phyloP scores from a whole-genome alignment of 2,797 vertebrate genomes.

The Acanthurus tractus region DNA sequence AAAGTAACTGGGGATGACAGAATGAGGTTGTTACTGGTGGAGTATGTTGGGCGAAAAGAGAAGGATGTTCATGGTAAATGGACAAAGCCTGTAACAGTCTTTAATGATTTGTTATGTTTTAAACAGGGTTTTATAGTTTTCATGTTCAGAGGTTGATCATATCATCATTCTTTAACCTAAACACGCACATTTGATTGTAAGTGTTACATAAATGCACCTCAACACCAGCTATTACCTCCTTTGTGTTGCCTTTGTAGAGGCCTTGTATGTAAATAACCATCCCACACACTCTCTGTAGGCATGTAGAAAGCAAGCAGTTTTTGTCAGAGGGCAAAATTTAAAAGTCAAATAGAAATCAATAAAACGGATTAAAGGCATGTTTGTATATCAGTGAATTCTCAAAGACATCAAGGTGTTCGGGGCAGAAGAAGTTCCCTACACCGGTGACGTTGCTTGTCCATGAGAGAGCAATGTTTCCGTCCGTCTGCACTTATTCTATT shows the following conservation, averaged over 20 bases:
- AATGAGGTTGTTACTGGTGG: slow-evolving; percentile 35
- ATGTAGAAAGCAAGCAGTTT: slow-evolving; percentile 56
- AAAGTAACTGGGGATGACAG: slow-evolving; percentile 49
- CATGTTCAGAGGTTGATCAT: slow-evolving; percentile 8
- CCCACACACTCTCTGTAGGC: slow-evolving; percentile 67
- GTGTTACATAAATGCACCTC: slow-evolving; percentile 45
- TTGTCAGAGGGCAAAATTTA: slow-evolving; percentile 82
- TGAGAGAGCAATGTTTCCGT: neutral
- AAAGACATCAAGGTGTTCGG: slow-evolving; percentile 36
- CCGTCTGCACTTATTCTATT: neutral
- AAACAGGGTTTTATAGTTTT: slow-evolving; percentile 8
- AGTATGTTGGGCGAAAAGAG: slow-evolving; percentile 3
- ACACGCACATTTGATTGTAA: slow-evolving; percentile 14
- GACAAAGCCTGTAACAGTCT: slow-evolving; percentile 10
- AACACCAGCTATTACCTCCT: slow-evolving; percentile 41
- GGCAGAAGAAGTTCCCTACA: slow-evolving; percentile 17
- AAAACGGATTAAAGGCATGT: slow-evolving; percentile 74
- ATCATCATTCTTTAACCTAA: slow-evolving; percentile 7
- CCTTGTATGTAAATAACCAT: slow-evolving; percentile 62
- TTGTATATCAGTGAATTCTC: slow-evolving; percentile 73
- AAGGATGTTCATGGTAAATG: slow-evolving; percentile 15
- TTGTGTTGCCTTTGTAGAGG: slow-evolving; percentile 36
- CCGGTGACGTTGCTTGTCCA: slow-evolving; percentile 27
- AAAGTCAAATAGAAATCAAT: slow-evolving; percentile 86
- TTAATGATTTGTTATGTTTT: slow-evolving; percentile 9